phyloP scores from a whole-genome alignment of 2,797 vertebrate genomes.

The Artibeus jamaicensis region DNA sequence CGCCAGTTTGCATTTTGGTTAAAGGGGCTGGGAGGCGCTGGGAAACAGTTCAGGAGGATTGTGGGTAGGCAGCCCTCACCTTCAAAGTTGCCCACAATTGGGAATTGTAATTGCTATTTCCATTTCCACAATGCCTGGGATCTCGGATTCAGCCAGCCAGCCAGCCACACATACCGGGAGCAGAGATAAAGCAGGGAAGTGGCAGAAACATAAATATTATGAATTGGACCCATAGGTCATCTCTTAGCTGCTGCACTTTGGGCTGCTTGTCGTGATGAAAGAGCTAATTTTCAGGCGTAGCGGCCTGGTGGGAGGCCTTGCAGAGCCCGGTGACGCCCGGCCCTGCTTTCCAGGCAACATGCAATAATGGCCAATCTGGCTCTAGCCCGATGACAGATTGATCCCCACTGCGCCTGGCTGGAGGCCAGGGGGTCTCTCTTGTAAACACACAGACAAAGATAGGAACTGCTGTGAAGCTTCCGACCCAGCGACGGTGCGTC shows the following conservation, averaged over 20 bases:
- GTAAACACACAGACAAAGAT: neutral
- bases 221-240: slow-evolving; percentile 39
- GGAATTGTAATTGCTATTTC: neutral
- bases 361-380: neutral
- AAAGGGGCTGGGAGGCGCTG: neutral
- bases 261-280: neutral
- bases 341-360: neutral
- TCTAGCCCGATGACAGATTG: neutral
- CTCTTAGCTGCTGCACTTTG: neutral
- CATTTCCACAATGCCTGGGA: neutral
- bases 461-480: neutral
- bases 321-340: neutral
- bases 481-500: neutral
- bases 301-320: neutral
- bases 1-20: neutral
- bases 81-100: neutral
- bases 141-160: neutral
- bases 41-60: neutral
- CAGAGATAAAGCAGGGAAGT: neutral
- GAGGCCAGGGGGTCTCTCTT: neutral
- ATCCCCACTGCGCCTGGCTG: neutral
- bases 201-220: slow-evolving; percentile 40
- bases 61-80: neutral
- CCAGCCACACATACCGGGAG: neutral
- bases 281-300: slow-evolving; percentile 52